phyloP scores from a whole-genome alignment of 2,113 vertebrate genomes.

The Dicaeum eximium region DNA sequence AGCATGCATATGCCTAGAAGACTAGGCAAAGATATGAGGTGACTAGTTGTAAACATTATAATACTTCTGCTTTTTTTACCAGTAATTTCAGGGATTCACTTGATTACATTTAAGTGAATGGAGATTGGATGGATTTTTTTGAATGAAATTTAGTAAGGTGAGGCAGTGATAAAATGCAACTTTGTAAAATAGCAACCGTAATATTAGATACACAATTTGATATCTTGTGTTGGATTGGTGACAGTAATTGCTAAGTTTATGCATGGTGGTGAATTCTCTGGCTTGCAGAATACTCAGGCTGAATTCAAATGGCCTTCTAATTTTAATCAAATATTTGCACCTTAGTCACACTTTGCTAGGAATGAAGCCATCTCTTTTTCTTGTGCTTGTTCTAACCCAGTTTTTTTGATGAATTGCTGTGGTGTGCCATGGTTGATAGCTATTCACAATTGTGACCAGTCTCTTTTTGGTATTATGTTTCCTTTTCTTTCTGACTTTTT shows the following conservation, averaged over 20 bases:
- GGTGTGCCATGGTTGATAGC: not conserved
- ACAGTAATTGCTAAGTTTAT: not conserved
- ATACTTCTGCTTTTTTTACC: not conserved
- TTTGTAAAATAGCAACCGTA: not conserved
- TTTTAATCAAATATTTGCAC: not conserved
- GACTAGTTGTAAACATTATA: not conserved
- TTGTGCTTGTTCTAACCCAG: not conserved
- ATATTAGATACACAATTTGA: not conserved
- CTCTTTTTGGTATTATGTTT: not conserved
- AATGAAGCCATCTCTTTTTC: not conserved
- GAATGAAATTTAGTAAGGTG: slow-evolving; percentile 7
- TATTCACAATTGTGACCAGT: not conserved
- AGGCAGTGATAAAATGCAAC: not conserved
- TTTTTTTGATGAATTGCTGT: not conserved
- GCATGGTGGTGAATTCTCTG: not conserved
- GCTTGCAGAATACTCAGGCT: not conserved
- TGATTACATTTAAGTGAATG: not conserved
- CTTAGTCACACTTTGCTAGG: not conserved
- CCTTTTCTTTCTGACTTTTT: not conserved
- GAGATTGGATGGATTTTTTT: not conserved
- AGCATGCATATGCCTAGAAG: not conserved
- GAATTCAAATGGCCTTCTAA: not conserved
- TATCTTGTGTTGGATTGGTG: not conserved
- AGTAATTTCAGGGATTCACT: not conserved
- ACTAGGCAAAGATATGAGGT: not conserved